Evolutionary conservation across 2,797 vertebrate genomes (phyloP).

Genomic region (Distichodus sexfasciatus): DNA sequence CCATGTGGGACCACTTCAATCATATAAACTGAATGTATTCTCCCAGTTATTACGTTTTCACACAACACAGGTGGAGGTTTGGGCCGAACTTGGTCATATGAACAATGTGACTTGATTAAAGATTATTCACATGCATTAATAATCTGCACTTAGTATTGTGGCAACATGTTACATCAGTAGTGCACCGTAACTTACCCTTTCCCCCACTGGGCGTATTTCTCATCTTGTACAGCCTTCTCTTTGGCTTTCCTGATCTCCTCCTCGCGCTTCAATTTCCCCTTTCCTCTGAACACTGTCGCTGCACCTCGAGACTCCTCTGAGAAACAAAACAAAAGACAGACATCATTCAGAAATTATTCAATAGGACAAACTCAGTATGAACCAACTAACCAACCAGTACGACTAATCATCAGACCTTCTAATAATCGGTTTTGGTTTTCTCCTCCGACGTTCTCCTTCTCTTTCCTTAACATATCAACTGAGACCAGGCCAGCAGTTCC

Average conservation of each 20-base stretch:
- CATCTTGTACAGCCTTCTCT: conserved; percentile 79
- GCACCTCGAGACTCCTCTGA: conserved; percentile 82
- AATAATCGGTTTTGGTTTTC: conserved; percentile 74
- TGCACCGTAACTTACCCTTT: conserved; percentile 93
- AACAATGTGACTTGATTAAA: too few species aligned
- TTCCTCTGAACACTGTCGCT: conserved; percentile 89
- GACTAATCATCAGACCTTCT: conserved; percentile 75
- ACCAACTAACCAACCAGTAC: background rate
- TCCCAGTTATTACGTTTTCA: too few species aligned
- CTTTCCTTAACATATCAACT: conserved; percentile 77
- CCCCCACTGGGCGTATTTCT: conserved; percentile 93
- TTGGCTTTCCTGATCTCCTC: conserved; percentile 79
- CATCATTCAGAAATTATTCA: background rate
- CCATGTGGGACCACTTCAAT: too few species aligned
- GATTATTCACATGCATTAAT: too few species aligned
- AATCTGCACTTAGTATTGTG: too few species aligned
- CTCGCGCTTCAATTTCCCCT: conserved; percentile 84
- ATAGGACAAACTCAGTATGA: background rate
- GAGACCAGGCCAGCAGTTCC: conserved; percentile 84
- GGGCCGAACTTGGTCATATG: too few species aligned
- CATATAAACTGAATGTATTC: too few species aligned
- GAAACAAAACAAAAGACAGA: conserved; percentile 2
- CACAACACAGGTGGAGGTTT: background rate
- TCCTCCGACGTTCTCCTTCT: conserved; percentile 80
- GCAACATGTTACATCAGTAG: too few species aligned